Conservation (phyloP, 1,140 invertebrate species). For the Diploscapter pachys region DNA sequence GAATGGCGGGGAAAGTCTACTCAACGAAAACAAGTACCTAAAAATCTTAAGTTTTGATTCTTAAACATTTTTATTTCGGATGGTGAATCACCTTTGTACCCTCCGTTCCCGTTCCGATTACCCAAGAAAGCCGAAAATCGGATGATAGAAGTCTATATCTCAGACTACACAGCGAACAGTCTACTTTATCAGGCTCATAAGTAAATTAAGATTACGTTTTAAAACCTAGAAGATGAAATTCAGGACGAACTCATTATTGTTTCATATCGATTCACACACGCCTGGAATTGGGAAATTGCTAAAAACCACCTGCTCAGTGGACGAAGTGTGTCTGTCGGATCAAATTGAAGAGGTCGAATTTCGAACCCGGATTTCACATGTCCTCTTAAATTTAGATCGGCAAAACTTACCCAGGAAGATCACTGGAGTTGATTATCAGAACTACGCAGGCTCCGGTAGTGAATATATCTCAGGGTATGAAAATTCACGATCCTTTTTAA, state of each 20-base stretch:
- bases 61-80: conserved; percentile 6
- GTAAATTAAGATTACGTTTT: conserved; percentile 18
- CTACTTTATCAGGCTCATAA: conserved; percentile 37
- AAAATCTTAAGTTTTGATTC: too few relatives aligned
- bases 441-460: conserved; percentile 29
- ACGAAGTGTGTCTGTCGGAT: conserved; percentile 41
- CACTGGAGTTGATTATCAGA: conserved; percentile 35
- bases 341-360: conserved; percentile 27
- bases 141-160: conserved; percentile 32
- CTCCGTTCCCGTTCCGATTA: conserved; percentile 34
- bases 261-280: conserved; percentile 35
- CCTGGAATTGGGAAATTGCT: conserved; percentile 32
- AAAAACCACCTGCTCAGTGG: conserved; percentile 33
- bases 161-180: conserved; percentile 36
- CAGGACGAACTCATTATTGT: conserved; percentile 34
- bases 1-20: conserved; percentile 34
- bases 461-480: conserved; percentile 25
- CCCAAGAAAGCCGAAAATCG: conserved; percentile 26
- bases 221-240: conserved; percentile 5
- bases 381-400: conserved; percentile 20
- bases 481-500: background rate
- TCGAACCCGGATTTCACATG: too few relatives aligned
- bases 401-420: conserved; percentile 24
- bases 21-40: too few relatives aligned
- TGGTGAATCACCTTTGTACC: conserved; percentile 18